phyloP scores from a whole-genome alignment of 2,888 invertebrate genomes.

The Crioceris asparagi region DNA sequence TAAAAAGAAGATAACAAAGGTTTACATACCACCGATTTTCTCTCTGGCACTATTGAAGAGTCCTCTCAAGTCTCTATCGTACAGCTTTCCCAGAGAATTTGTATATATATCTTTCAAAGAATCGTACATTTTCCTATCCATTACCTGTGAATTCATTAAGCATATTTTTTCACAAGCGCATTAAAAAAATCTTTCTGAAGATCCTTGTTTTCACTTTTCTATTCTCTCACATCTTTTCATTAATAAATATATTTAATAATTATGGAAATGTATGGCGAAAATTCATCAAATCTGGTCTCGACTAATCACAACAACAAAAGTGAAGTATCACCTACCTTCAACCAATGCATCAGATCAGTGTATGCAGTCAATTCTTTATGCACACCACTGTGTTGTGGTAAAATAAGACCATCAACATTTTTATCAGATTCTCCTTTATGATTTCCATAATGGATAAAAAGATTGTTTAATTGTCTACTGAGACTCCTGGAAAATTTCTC shows the following conservation, averaged over 20 bases:
- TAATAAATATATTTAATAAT: too few relatives aligned
- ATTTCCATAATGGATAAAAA: constrained; percentile 84
- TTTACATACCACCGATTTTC: constrained; percentile 30
- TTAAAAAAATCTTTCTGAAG: too few relatives aligned
- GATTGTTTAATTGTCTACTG: constrained; percentile 84
- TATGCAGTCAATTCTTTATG: constrained; percentile 82
- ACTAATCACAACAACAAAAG: background rate
- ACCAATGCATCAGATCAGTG: constrained; percentile 85
- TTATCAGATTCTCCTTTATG: constrained; percentile 55
- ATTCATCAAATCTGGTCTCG: too few relatives aligned
- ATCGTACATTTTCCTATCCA: constrained; percentile 74
- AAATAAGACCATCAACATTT: constrained; percentile 42
- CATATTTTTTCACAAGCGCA: too few relatives aligned
- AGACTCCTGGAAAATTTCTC: constrained; percentile 73
- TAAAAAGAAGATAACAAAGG: constrained; percentile 1
- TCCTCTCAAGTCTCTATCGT: constrained; percentile 72
- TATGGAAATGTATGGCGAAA: too few relatives aligned
- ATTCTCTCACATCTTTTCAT: too few relatives aligned
- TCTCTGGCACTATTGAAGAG: constrained; percentile 68
- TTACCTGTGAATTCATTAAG: too few relatives aligned
- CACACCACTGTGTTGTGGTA: constrained; percentile 68
- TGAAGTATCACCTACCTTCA: constrained; percentile 44
- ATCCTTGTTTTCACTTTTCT: background rate
- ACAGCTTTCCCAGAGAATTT: constrained; percentile 71
- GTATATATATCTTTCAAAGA: constrained; percentile 77